phyloP scores from a whole-genome alignment of 2,113 vertebrate genomes.

The Austrofundulus limnaeus region DNA sequence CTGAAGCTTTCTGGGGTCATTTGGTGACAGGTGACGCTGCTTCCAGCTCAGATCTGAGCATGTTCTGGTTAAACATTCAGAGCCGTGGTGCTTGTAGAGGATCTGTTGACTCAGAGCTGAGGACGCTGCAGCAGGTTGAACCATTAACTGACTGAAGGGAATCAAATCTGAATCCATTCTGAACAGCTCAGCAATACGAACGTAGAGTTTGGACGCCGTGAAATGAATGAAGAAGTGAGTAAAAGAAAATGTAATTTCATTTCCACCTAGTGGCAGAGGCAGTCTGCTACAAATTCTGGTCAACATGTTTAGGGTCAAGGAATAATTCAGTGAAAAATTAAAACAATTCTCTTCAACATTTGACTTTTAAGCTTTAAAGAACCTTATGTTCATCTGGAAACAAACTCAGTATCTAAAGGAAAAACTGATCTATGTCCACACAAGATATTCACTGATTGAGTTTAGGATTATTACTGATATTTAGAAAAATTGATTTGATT shows the following conservation, averaged over 20 bases:
- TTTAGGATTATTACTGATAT: too few species aligned
- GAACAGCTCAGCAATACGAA: background rate
- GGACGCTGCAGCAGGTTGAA: background rate
- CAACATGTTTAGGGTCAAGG: too few species aligned
- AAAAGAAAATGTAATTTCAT: background rate
- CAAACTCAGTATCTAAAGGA: too few species aligned
- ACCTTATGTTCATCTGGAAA: too few species aligned
- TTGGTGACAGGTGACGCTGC: background rate
- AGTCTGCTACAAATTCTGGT: background rate
- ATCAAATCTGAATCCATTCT: background rate
- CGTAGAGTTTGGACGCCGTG: too few species aligned
- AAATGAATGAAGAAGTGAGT: too few species aligned
- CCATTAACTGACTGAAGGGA: background rate
- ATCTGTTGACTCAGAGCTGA: background rate
- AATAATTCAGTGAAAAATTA: too few species aligned
- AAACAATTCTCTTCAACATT: too few species aligned
- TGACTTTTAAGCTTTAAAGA: too few species aligned
- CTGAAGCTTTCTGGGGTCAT: background rate
- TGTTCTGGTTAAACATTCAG: background rate
- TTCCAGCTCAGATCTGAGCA: background rate
- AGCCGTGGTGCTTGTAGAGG: background rate
- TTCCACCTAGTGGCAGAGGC: slow-evolving; percentile 1
- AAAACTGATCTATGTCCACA: too few species aligned
- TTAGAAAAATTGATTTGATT: too few species aligned
- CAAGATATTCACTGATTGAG: too few species aligned